A percentile compares a stretch with the other conserved stretches of the same genome.
Conservation (phyloP, 2,797 vertebrate genomes). For the Morelia viridis region DNA sequence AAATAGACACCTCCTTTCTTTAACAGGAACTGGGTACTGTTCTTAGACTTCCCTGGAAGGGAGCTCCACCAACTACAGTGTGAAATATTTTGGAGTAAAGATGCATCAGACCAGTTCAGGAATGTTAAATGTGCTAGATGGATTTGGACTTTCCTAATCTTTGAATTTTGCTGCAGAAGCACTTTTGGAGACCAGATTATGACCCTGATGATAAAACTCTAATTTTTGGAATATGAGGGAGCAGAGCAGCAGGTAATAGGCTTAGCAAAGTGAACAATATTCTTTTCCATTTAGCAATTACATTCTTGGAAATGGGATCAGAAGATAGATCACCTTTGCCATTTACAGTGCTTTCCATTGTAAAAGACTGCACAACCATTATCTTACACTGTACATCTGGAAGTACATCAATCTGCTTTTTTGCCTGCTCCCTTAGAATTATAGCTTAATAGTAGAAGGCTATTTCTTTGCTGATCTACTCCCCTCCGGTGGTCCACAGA, state of each 20-base stretch:
- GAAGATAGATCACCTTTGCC: conserved; percentile 14
- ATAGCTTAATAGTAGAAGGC: background rate
- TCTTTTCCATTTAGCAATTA: conserved; percentile 20
- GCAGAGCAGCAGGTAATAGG: background rate
- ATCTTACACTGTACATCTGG: conserved; percentile 12
- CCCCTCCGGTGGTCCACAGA: background rate
- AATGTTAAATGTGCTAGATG: background rate
- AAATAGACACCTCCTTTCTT: background rate
- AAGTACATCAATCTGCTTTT: conserved; percentile 12
- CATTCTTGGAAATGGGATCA: conserved; percentile 11
- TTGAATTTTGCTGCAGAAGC: conserved; percentile 11
- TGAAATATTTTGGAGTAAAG: background rate
- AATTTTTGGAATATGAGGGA: background rate
- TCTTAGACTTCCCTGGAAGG: background rate
- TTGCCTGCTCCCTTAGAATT: conserved; percentile 9
- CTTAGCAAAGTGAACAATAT: background rate
- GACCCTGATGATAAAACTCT: background rate
- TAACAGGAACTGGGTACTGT: background rate
- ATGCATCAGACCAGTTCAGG: background rate
- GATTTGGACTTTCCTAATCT: conserved; percentile 6
- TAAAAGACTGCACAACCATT: conserved; percentile 20
- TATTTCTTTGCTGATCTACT: conserved; percentile 17
- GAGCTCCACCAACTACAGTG: background rate
- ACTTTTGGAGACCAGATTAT: conserved; percentile 23
- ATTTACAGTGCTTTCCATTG: conserved; percentile 20